These are phyloP conservation scores for Saccostrea cuccullata DNA, from an alignment of 1,140 invertebrate species.

Conservation along the genomic window DNA sequence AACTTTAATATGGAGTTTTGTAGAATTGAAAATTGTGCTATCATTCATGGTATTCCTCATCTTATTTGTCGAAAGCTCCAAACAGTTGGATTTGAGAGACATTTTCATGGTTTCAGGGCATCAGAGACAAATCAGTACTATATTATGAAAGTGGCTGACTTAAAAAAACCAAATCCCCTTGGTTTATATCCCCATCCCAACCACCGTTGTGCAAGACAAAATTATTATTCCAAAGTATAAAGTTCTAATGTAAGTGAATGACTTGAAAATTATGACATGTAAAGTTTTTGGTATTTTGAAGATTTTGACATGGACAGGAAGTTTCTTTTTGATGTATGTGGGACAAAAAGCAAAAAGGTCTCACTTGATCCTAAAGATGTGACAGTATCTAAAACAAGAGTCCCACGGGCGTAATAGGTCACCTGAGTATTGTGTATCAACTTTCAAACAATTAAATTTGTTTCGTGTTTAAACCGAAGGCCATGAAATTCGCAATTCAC, in stretches of 20 bases:
- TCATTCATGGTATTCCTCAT: no score
- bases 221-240: slow-evolving; percentile 12
- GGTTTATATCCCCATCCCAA: slow-evolving; percentile 32
- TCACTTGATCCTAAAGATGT: no score
- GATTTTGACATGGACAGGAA: slow-evolving; percentile 33
- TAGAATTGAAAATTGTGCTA: slow-evolving; percentile 6
- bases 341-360: slow-evolving; percentile 9
- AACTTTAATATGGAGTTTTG: not conserved
- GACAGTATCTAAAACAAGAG: no score
- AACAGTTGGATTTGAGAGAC: slow-evolving; percentile 34
- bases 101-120: slow-evolving; percentile 36
- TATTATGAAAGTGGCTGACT: slow-evolving; percentile 25
- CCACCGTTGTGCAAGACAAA: not conserved
- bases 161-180: slow-evolving; percentile 19
- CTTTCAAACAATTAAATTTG: no score
- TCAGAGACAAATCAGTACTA: slow-evolving; percentile 8
- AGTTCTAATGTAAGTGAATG: not conserved
- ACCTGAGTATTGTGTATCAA: no score
- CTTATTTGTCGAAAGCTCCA: slow-evolving; percentile 21
- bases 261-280: no score
- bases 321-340: slow-evolving; percentile 17
- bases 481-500: no score
- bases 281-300: not conserved
- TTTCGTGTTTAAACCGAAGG: no score
- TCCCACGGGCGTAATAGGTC: no score